A percentile compares a stretch with the other conserved stretches of the same genome.
phyloP scores from a whole-genome alignment of 2,797 vertebrate genomes.

The Phylloscopus collybita region DNA sequence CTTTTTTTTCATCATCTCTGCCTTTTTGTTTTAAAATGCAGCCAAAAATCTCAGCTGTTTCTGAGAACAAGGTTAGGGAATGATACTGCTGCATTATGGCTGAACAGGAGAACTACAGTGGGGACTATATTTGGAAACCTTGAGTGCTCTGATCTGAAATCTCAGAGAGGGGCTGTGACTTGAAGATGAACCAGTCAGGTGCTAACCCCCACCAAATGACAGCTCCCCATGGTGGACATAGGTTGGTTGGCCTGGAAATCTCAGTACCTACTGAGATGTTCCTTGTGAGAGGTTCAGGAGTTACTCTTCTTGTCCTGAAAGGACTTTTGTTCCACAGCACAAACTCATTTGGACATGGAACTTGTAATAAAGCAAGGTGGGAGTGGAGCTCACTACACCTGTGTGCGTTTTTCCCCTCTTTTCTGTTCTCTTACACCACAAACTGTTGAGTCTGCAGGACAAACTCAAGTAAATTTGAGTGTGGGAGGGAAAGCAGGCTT shows the following conservation, averaged over 20 bases:
- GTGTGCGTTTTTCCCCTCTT: rapidly evolving
- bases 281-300: neutral
- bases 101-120: neutral
- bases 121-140: slow-evolving; percentile 5
- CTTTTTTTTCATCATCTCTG: neutral
- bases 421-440: neutral
- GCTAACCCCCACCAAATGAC: neutral
- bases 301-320: neutral
- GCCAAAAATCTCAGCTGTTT: slow-evolving; percentile 67
- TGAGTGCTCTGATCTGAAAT: neutral
- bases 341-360: neutral
- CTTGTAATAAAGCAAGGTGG: neutral
- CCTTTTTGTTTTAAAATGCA: slow-evolving; percentile 57
- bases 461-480: neutral
- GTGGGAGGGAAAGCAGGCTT: neutral
- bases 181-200: neutral
- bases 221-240: rapidly evolving
- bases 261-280: neutral
- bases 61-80: neutral
- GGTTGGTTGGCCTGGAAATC: neutral
- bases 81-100: neutral
- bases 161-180: neutral
- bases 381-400: neutral
- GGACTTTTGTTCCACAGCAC: neutral
- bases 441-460: neutral